phyloP scores from a whole-genome alignment of 1,140 invertebrate genomes.

The Oryzaephilus surinamensis region DNA sequence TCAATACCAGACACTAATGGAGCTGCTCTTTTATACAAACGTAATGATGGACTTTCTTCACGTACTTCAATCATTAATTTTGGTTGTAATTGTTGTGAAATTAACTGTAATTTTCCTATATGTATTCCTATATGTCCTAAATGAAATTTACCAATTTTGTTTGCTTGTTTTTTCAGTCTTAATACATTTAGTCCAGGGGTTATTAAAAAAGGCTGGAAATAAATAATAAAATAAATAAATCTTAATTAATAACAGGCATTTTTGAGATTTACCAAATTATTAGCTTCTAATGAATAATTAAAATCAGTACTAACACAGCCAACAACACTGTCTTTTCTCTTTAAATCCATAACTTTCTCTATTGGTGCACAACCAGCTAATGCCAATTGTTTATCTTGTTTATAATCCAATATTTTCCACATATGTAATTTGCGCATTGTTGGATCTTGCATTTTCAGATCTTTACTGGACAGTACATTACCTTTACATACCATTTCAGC shows the following conservation, averaged over 20 bases:
- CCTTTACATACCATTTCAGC: slow-evolving; percentile 13
- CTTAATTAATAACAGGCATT: background rate
- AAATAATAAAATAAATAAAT: slow-evolving; percentile 1
- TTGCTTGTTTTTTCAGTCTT: slow-evolving; percentile 47
- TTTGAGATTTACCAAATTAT: slow-evolving; percentile 35
- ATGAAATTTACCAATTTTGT: slow-evolving; percentile 48
- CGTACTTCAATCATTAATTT: slow-evolving; percentile 44
- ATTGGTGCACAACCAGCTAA: slow-evolving; percentile 52
- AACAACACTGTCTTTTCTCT: slow-evolving; percentile 32
- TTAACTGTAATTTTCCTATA: slow-evolving; percentile 43
- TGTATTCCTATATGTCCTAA: slow-evolving; percentile 49
- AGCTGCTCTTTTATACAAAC: slow-evolving; percentile 40
- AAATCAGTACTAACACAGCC: slow-evolving; percentile 47
- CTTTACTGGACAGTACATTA: slow-evolving; percentile 33
- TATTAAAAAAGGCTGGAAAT: slow-evolving; percentile 38
- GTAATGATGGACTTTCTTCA: slow-evolving; percentile 42
- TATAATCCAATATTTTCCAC: slow-evolving; percentile 60
- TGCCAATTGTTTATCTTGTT: slow-evolving; percentile 66
- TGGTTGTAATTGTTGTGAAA: slow-evolving; percentile 39
- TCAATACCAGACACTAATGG: slow-evolving; percentile 55
- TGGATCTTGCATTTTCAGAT: slow-evolving; percentile 48
- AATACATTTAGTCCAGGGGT: slow-evolving; percentile 65
- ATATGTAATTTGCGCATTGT: slow-evolving; percentile 51
- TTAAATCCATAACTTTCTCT: slow-evolving; percentile 40
- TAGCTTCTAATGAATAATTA: slow-evolving; percentile 43